Evolutionary conservation across 2,888 invertebrate species (phyloP).

Genomic region (Leptinotarsa juncta): DNA sequence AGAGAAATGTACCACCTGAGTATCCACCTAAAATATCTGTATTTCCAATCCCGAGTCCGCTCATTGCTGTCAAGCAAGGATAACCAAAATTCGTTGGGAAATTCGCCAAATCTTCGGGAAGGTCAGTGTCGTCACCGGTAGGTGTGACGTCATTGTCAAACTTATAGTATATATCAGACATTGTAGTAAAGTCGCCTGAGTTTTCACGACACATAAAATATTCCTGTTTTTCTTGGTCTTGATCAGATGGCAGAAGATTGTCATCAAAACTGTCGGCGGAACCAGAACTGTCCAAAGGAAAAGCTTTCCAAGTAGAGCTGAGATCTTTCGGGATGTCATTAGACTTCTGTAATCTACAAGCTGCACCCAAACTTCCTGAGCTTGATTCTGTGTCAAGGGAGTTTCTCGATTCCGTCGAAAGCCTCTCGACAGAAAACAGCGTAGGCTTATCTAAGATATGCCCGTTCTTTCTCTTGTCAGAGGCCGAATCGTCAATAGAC

Average conservation of each 20-base stretch:
- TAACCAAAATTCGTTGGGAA: constrained; percentile 82
- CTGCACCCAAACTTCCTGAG: constrained; percentile 79
- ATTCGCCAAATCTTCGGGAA: constrained; percentile 81
- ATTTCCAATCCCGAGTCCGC: constrained; percentile 69
- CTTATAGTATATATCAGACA: constrained; percentile 61
- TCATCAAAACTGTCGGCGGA: constrained; percentile 90
- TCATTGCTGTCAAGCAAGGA: constrained; percentile 71
- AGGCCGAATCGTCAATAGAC: constrained; percentile 62
- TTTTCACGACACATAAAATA: constrained; percentile 63
- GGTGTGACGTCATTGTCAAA: constrained; percentile 68
- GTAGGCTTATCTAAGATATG: constrained; percentile 60
- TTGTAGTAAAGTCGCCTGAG: constrained; percentile 58
- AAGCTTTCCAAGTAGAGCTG: constrained; percentile 85
- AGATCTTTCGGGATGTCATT: constrained; percentile 75
- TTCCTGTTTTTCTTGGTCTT: constrained; percentile 67
- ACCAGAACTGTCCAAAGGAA: constrained; percentile 86
- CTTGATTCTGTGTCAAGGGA: constrained; percentile 82
- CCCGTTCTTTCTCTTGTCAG: constrained; percentile 54
- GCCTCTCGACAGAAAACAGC: constrained; percentile 60
- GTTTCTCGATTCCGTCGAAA: constrained; percentile 75
- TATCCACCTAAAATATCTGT: constrained; percentile 74
- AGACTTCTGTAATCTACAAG: constrained; percentile 69
- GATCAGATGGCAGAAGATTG: constrained; percentile 82
- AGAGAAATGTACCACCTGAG: constrained; percentile 74
- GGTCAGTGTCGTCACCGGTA: constrained; percentile 74